Evolutionary conservation across 2,797 vertebrate genomes (phyloP), one percentile per base, ranked within the genome.

Genomic region (Antennarius maculatus): DNA sequence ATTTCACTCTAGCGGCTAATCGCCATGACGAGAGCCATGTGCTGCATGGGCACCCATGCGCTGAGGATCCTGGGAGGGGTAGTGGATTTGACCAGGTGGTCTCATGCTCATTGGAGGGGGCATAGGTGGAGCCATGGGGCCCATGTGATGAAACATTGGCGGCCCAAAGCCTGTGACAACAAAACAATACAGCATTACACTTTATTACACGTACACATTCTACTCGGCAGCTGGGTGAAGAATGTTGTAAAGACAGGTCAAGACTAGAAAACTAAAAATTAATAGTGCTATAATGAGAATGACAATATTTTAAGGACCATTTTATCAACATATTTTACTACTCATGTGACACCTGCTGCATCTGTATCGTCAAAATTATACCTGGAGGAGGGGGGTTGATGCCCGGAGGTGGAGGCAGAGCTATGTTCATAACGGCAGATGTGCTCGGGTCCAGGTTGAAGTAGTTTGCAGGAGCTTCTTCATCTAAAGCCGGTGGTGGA

Each of bases 31-130:
- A 6, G 87, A 42, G n/a, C 88, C 90, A 0, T 91, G 91, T 16
- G 91, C 88, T 0, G 96, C 95, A 7, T 99, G 98, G 61, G 98
- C 96, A 0, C 98, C 98, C 98, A 99, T 99, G 75, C 97, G 94
- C 88, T 98, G 96, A 75, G 98, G 98, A 85, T 99, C 98, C 90
- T 99, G 97, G 80, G 97, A 99, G 0, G 97, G 98, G 78, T 99
- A 99, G 84, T 99, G 98, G 86, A 99, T 97, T 87, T 96, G 96
- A 76, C 97, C 97, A 0, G 98, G 96, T 59, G 97, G 96, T 87
- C 97, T 94, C 94, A 99, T 95, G 87, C 94, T 96, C 81, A 97
- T 96, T 46, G 97, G 96, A 0, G 97, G 97, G 3, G 93, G 94
- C 80, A 94, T 93, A 0, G 94, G 93, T 5, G 96, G 96, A 48